Base-by-base conservation (phyloP, 2,113 vertebrate genomes). In the Panthera tigris region DNA sequence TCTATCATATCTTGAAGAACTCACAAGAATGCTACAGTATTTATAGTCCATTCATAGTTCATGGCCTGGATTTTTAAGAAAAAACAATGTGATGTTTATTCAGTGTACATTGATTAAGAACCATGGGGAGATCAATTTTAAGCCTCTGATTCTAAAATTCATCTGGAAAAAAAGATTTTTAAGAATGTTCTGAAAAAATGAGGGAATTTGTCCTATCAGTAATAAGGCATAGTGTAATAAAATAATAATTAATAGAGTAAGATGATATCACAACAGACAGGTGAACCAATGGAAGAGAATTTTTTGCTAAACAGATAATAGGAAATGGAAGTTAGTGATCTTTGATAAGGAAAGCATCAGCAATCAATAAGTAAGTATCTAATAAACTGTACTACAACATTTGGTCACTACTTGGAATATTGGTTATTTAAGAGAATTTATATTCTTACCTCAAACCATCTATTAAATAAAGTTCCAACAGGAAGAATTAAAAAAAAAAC, bases 51-150 rank as follows among this genome's bases (percentile, higher is more conserved):
- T 74, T 94, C 63, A 94, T 27, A 94, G 68, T 90, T 87, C 57
- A 87, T 21, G 7, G 29, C 23, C 41, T 89, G 68, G 82, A 79
- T 94, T 92, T 86, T 95, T 74, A 73, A 89, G 25, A 66, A 86
- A 90, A 92, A 89, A 92, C 65, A 88, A 86, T 41, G 87, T 66
- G 19, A 55, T 8, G 68, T 74, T 39, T 68, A 79, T 86, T 96
- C 50, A 83, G 15, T 80, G 78, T 76, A 79, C 45, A 52, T 89
- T 95, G 69, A 80, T 97, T 91, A 93, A 86, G 19, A 96, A 91
- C 15, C 71, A 76, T 12, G 2, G 12, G 33, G 27, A 89, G 86
- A 66, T 78, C 33, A 94, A 90, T 91, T 73, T 76, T 81, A 95
- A 89, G 57, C 25, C 82, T 27, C 73, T 81, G 39, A 52, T 52